Evolutionary conservation across 2,797 vertebrate species (phyloP), one percentile per base, ranked within the genome.

Genomic region (Merluccius polli): DNA sequence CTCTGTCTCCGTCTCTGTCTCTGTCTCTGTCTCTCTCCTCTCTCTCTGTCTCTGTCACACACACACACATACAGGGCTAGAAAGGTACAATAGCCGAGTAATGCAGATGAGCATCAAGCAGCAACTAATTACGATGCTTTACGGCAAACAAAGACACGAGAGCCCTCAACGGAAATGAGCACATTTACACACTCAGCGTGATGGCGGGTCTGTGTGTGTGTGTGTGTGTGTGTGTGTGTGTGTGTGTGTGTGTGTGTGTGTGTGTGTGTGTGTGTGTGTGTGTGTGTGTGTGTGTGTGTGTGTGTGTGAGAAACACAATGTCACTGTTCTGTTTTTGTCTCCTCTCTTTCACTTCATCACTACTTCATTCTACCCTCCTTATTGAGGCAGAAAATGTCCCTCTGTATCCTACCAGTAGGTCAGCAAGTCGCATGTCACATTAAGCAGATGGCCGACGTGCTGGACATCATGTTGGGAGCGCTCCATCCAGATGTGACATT

Each of bases 111-210:
- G 71, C 71, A 44, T 44, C 38, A 44, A 72, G 71, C 16, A 48
- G 44, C 71, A 16, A 41, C 71, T 41, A 72, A 72, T 72, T 44
- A 72, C 38, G 38, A 35, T 6, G 71, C 71, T 72, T 72, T 41
- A 48, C 38, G 71, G 18, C 12, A 10, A 41, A 41, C 36, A 41
- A 38, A 72, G 71, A 72, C 21, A 29, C 16, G 9, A 72, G 36
- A 48, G 71, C 38, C 36, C 71, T 44, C 35, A 18, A 16, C 24
- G n/a, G 36, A 72, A 29, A 41, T 69, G 13, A 69, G 67, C 24
- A 9, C 36, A 29, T 44, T 21, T 13, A 44, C 29, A 69, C 67
- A 69, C 67, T 69, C 67, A 69, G 67, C 67, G 29, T 13, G 29
- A 69, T 18, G 13, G 67, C 12, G 21, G 3, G 24, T 7, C 3